A percentile compares a stretch with the other conserved stretches of the same genome.
Conservation (phyloP, 2,888 invertebrate genomes). For the Drosophila neutralis region DNA sequence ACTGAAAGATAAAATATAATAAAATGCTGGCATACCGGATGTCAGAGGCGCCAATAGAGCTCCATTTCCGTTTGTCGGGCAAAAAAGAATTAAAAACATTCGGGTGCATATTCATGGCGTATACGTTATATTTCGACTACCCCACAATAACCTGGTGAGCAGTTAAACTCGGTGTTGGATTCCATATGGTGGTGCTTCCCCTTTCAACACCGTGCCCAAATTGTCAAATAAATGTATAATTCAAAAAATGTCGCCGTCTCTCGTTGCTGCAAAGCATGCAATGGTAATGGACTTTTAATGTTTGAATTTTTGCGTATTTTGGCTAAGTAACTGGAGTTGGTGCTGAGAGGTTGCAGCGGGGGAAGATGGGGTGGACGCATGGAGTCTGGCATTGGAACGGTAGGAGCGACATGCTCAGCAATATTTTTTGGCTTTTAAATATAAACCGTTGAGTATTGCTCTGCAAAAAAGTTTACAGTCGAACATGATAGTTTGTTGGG, state of each 20-base stretch:
- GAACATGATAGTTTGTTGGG: neutral
- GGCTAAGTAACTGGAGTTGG: conserved; percentile 4
- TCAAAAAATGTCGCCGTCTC: conserved; percentile 57
- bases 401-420: conserved; percentile 13
- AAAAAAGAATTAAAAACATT: conserved; percentile 24
- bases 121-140: conserved; percentile 57
- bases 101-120: conserved; percentile 39
- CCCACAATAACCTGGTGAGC: conserved; percentile 36
- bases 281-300: conserved; percentile 78
- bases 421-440: conserved; percentile 39
- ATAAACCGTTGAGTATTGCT: conserved; percentile 28
- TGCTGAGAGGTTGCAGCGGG: neutral
- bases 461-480: neutral
- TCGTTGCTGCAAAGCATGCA: conserved; percentile 49
- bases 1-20: conserved; percentile 11
- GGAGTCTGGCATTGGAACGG: neutral
- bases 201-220: conserved; percentile 47
- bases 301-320: conserved; percentile 53
- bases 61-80: conserved; percentile 36
- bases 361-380: neutral
- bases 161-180: conserved; percentile 21
- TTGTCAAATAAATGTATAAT: conserved; percentile 70
- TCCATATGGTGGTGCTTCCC: conserved; percentile 1
- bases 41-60: conserved; percentile 46
- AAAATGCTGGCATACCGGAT: conserved; percentile 30